Percentiles rank a stretch among this genome's conserved stretches.
These are phyloP conservation scores for Gonatopus flavifemur DNA, from an alignment of 1,140 invertebrate species.

Conservation along the genomic window DNA sequence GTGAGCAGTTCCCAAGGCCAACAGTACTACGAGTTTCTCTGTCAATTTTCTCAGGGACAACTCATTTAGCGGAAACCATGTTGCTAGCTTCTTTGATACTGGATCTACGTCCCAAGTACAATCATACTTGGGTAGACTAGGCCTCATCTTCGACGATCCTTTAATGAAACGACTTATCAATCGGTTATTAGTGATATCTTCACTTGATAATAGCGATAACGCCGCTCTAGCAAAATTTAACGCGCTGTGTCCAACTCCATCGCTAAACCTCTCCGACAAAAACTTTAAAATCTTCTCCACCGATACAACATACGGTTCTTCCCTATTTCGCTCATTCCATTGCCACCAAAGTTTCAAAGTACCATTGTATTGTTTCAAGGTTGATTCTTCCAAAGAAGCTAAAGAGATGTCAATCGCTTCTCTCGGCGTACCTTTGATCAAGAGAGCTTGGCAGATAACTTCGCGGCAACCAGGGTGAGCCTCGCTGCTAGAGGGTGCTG, in stretches of 20 bases:
- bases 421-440: background rate
- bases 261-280: background rate
- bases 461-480: background rate
- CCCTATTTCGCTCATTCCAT: background rate
- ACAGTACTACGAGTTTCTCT: slow-evolving; percentile 13
- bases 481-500: background rate
- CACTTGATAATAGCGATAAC: background rate
- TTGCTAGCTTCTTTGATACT: background rate
- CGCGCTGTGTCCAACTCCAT: background rate
- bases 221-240: background rate
- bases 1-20: slow-evolving; percentile 16
- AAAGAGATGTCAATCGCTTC: slow-evolving; percentile 6
- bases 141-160: background rate
- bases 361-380: slow-evolving; percentile 7
- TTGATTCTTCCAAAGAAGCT: slow-evolving; percentile 4
- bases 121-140: slow-evolving; percentile 19
- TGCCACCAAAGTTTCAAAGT: slow-evolving; percentile 5
- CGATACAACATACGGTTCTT: background rate
- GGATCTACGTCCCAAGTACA: slow-evolving; percentile 17
- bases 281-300: background rate
- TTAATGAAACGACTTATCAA: background rate
- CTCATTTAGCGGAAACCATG: background rate
- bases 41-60: slow-evolving; percentile 4
- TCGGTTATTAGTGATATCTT: background rate
- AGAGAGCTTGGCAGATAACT: slow-evolving; percentile 6